A percentile compares a stretch with the other conserved stretches of the same genome.
Evolutionary conservation across 2,888 invertebrate genomes (phyloP).

Genomic region (Lasioglossum vierecki): DNA sequence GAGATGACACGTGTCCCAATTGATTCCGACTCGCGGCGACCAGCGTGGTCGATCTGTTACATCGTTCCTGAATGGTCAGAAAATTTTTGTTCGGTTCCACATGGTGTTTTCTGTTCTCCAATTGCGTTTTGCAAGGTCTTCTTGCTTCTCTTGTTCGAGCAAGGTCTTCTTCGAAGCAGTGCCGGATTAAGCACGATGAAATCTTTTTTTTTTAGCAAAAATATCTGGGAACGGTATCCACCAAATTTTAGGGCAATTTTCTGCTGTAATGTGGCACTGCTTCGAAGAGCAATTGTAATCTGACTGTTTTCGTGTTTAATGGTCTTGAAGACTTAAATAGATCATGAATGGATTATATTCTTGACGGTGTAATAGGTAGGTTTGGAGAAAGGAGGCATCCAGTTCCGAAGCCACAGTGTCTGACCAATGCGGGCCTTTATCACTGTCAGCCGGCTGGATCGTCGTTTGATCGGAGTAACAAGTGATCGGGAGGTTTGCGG

Average conservation of each 20-base stretch:
- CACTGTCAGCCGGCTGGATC: slow-evolving; percentile 8
- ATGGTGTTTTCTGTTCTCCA: not conserved
- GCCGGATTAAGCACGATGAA: too few species aligned
- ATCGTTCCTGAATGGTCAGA: too few species aligned
- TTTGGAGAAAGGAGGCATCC: not conserved
- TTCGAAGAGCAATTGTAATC: too few species aligned
- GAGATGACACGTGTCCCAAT: slow-evolving; percentile 4
- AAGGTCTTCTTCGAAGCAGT: too few species aligned
- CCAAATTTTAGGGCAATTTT: too few species aligned
- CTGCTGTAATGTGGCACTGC: too few species aligned
- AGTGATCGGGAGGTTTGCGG: not conserved
- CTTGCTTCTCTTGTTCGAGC: too few species aligned
- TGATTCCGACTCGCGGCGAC: not conserved
- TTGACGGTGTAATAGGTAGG: not conserved
- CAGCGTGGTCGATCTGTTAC: too few species aligned
- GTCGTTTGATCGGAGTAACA: not conserved
- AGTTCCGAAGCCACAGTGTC: not conserved
- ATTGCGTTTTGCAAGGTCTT: not conserved
- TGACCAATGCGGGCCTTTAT: not conserved
- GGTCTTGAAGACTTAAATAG: too few species aligned
- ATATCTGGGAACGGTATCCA: too few species aligned
- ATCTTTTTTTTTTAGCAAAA: too few species aligned
- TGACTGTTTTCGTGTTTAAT: too few species aligned
- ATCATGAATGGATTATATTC: not conserved
- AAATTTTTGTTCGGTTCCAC: not conserved